Evolutionary conservation across 2,888 invertebrate genomes (phyloP).

Genomic region (Podotricha telesiphe): DNA sequence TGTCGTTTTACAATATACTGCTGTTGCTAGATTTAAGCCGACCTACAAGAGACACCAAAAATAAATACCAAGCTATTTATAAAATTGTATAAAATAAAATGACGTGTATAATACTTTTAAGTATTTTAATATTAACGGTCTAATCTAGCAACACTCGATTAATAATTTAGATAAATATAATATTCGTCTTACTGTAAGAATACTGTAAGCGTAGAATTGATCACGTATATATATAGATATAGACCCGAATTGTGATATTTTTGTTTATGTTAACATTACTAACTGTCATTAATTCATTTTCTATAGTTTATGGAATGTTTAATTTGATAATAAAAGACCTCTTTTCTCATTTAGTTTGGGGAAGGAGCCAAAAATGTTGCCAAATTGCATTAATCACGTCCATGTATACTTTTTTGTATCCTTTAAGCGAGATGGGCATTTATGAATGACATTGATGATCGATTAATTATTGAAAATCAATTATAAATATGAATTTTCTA

Average conservation of each 20-base stretch:
- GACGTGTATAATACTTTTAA: neutral
- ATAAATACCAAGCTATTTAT: conserved; percentile 11
- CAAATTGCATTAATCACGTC: conserved; percentile 73
- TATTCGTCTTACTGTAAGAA: conserved; percentile 26
- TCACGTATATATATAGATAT: conserved; percentile 58
- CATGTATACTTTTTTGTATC: conserved; percentile 56
- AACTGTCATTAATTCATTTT: conserved; percentile 27
- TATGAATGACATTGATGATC: neutral
- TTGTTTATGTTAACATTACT: conserved; percentile 51
- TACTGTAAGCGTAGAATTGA: conserved; percentile 36
- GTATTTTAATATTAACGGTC: neutral
- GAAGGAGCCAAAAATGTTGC: conserved; percentile 78
- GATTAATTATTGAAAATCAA: neutral
- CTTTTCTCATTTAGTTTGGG: conserved; percentile 60
- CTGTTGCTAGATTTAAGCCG: conserved; percentile 35
- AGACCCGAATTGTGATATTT: conserved; percentile 73
- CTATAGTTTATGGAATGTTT: conserved; percentile 31
- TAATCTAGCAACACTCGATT: conserved; percentile 33
- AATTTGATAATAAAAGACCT: conserved; percentile 25
- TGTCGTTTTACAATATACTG: conserved; percentile 52
- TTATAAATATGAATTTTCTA: neutral
- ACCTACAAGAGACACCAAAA: neutral
- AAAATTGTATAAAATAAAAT: neutral
- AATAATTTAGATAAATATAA: conserved; percentile 32
- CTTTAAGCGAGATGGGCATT: conserved; percentile 24